phyloP scores from a whole-genome alignment of 2,113 vertebrate genomes.

The Bostrychus sinensis region DNA sequence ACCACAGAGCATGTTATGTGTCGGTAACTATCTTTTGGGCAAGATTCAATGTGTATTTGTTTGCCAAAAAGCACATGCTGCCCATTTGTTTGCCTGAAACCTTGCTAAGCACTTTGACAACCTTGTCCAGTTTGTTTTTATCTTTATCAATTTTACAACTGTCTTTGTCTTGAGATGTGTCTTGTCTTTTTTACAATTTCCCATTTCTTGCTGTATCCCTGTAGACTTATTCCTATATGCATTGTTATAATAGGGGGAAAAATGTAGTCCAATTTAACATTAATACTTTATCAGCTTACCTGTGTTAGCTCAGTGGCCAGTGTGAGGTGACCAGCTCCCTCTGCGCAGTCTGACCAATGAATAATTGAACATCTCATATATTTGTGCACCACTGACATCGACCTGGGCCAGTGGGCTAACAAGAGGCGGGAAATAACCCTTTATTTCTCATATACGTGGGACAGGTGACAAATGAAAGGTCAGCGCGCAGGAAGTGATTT shows the following conservation, averaged over 20 bases:
- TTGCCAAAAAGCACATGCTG: too few species aligned
- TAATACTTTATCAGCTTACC: constrained; percentile 10
- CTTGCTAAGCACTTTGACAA: too few species aligned
- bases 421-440: constrained; percentile 23
- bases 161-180: too few species aligned
- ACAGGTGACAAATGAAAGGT: constrained; percentile 39
- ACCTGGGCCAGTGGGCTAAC: constrained; percentile 39
- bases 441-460: constrained; percentile 35
- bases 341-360: constrained; percentile 34
- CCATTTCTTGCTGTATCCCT: too few species aligned
- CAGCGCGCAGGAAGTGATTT: constrained; percentile 50
- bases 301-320: background rate
- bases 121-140: too few species aligned
- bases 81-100: too few species aligned
- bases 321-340: constrained; percentile 14
- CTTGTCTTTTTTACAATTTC: too few species aligned
- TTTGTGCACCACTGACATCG: constrained; percentile 23
- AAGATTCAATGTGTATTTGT: too few species aligned
- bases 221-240: too few species aligned
- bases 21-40: too few species aligned
- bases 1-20: too few species aligned
- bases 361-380: constrained; percentile 62
- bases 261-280: background rate
- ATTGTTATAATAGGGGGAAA: background rate
- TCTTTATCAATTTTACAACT: too few species aligned